A percentile compares a stretch with the other conserved stretches of the same genome.
Evolutionary conservation across 2,888 invertebrate species (phyloP).

Genomic region (Anthrax anthrax): DNA sequence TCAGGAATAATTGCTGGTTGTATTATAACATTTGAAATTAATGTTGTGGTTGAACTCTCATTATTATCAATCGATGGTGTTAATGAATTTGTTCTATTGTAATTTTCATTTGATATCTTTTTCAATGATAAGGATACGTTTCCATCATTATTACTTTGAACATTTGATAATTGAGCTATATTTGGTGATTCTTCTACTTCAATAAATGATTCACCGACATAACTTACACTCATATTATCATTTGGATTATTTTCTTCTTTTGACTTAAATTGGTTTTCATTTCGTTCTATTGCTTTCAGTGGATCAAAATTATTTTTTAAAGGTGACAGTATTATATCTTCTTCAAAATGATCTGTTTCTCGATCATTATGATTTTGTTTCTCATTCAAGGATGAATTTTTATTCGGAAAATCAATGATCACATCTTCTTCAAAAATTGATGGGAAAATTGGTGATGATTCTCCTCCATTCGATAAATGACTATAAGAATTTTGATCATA

Average conservation of each 20-base stretch:
- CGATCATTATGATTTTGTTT: constrained; percentile 15
- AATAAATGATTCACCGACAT: constrained; percentile 34
- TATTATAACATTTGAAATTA: constrained; percentile 28
- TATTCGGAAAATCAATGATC: constrained; percentile 11
- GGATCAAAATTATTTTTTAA: not conserved
- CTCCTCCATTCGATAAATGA: constrained; percentile 8
- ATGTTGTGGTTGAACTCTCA: constrained; percentile 5
- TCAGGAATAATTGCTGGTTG: constrained; percentile 30
- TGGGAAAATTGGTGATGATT: constrained; percentile 31
- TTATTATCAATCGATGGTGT: constrained; percentile 1
- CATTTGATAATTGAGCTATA: constrained; percentile 11
- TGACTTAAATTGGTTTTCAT: not conserved
- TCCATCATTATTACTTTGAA: not conserved
- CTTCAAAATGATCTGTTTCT: constrained; percentile 1
- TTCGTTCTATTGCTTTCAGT: not conserved
- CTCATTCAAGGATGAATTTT: not conserved
- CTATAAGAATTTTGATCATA: not conserved
- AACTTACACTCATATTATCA: constrained; percentile 24
- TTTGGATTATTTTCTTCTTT: constrained; percentile 4
- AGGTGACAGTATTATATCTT: constrained; percentile 14
- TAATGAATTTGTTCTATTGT: not conserved
- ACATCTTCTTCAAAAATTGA: constrained; percentile 24
- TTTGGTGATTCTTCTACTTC: constrained; percentile 29
- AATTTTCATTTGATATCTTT: not conserved
- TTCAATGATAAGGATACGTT: not conserved